Evolutionary conservation across 2,888 invertebrate species (phyloP).

Genomic region (Drepanosiphum platanoidis): DNA sequence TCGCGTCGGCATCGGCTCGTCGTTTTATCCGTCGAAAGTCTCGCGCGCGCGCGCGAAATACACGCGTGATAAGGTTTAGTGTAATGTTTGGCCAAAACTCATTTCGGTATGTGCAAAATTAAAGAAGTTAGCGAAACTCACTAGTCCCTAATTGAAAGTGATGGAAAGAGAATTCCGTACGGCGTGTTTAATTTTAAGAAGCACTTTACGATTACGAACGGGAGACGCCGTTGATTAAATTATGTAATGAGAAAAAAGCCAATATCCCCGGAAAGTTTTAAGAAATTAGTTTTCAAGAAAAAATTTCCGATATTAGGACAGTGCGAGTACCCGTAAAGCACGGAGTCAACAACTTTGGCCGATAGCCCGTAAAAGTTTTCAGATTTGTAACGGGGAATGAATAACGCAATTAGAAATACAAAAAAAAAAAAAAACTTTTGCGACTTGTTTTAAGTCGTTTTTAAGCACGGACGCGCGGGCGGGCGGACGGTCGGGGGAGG

Average conservation of each 20-base stretch:
- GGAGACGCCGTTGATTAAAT: constrained; percentile 47
- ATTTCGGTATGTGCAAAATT: constrained; percentile 1
- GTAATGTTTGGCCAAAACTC: neutral
- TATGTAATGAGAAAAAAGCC: constrained; percentile 50
- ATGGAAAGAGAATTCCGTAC: constrained; percentile 4
- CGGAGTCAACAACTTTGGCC: constrained; percentile 51
- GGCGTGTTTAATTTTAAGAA: constrained; percentile 38
- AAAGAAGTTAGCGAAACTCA: constrained; percentile 14
- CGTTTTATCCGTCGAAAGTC: constrained; percentile 15
- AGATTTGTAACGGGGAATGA: constrained; percentile 58
- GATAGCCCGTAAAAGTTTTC: constrained; percentile 58
- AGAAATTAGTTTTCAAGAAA: constrained; percentile 57
- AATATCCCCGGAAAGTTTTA: constrained; percentile 52
- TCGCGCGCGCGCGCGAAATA: neutral
- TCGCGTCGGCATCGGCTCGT: neutral
- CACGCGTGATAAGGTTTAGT: constrained; percentile 18
- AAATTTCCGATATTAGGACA: constrained; percentile 24
- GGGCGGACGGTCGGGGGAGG: no score
- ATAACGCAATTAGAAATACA: constrained; percentile 59
- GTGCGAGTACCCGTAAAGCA: constrained; percentile 24
- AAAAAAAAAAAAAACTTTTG: constrained; percentile 48
- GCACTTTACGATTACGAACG: constrained; percentile 39
- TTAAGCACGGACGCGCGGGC: constrained; percentile 21
- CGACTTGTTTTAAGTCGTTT: constrained; percentile 51
- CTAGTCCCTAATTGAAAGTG: constrained; percentile 6